These are phyloP conservation scores for Xiphophorus hellerii DNA, from an alignment of 2,113 vertebrate genomes.

Conservation along the genomic window DNA sequence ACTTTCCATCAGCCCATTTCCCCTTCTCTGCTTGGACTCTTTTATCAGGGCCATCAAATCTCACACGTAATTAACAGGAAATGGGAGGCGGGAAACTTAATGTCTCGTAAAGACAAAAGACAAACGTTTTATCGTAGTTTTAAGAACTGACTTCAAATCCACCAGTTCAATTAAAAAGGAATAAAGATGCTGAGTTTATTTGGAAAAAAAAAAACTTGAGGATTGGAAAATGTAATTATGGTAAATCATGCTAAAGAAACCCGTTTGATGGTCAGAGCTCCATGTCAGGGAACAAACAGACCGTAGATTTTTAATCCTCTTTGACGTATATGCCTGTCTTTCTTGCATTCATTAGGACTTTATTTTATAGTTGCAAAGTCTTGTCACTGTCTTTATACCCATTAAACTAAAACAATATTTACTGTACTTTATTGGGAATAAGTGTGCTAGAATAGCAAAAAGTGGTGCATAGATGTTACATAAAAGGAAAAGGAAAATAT, in stretches of 20 bases:
- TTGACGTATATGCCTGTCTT: constrained; percentile 39
- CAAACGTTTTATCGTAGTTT: constrained; percentile 75
- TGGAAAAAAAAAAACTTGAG: constrained; percentile 66
- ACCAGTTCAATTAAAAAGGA: constrained; percentile 75
- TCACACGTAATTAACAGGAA: constrained; percentile 79
- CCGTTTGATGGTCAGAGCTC: constrained; percentile 68
- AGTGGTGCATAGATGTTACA: no score
- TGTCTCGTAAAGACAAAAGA: constrained; percentile 76
- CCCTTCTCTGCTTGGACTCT: constrained; percentile 28
- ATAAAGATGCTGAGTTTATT: constrained; percentile 73
- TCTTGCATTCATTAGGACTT: constrained; percentile 11
- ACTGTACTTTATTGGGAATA: not conserved
- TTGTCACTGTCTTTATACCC: not conserved
- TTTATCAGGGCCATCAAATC: constrained; percentile 78
- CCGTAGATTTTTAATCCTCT: constrained; percentile 38
- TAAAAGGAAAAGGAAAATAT: not conserved
- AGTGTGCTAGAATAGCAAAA: not conserved
- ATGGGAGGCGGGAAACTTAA: constrained; percentile 71
- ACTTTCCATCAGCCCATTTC: constrained; percentile 51
- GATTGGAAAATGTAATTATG: constrained; percentile 79
- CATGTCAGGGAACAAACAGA: constrained; percentile 43
- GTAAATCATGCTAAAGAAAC: constrained; percentile 68
- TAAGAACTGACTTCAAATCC: constrained; percentile 79
- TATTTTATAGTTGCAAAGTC: constrained; percentile 6
- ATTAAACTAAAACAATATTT: not conserved